Conservation (phyloP, 1,140 invertebrate species). For the Notospermus geniculatus region DNA sequence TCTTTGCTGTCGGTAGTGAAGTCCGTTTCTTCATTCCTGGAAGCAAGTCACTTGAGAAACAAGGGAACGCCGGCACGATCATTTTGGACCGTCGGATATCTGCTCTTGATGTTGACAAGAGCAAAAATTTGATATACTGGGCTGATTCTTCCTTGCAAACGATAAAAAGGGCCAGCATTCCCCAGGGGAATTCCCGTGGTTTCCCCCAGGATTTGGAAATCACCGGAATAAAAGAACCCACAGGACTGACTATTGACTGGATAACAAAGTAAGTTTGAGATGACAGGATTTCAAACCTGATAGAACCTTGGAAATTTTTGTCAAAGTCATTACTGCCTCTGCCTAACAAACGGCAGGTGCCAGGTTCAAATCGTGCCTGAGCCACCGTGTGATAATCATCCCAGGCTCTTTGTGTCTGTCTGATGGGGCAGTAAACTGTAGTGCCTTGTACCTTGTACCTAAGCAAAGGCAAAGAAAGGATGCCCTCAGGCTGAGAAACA, state of each 20-base stretch:
- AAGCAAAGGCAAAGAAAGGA: too few relatives aligned
- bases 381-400: too few relatives aligned
- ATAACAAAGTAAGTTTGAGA: slow-evolving; percentile 62
- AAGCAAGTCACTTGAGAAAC: too few relatives aligned
- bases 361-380: too few relatives aligned
- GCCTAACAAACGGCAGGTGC: too few relatives aligned
- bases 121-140: slow-evolving; percentile 82
- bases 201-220: slow-evolving; percentile 79
- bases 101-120: slow-evolving; percentile 81
- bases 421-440: too few relatives aligned
- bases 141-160: slow-evolving; percentile 84
- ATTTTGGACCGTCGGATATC: slow-evolving; percentile 80
- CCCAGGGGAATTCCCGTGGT: slow-evolving; percentile 73
- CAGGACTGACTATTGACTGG: slow-evolving; percentile 86
- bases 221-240: slow-evolving; percentile 72
- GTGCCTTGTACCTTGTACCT: too few relatives aligned
- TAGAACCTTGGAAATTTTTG: too few relatives aligned
- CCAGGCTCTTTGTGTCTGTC: too few relatives aligned
- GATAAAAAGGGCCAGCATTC: slow-evolving; percentile 88
- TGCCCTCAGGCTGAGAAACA: too few relatives aligned
- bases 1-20: slow-evolving; percentile 85
- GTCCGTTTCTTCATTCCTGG: slow-evolving; percentile 80
- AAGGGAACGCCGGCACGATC: slow-evolving; percentile 63
- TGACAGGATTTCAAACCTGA: background rate
- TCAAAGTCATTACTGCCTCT: too few relatives aligned